Conservation (phyloP, 2,113 vertebrate species). For the Channa argus region DNA sequence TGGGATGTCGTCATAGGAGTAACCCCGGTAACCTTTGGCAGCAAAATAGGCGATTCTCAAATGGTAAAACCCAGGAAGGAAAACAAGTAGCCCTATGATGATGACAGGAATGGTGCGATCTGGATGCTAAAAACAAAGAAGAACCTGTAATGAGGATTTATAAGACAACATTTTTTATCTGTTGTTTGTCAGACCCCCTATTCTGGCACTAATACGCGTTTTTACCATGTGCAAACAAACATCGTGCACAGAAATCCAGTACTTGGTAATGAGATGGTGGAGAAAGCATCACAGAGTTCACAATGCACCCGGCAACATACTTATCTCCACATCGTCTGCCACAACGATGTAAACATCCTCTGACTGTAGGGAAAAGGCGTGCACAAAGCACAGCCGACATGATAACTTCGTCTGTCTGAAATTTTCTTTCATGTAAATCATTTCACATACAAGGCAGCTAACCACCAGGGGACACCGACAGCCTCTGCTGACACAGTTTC, state of each 20-base stretch:
- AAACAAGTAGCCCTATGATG: conserved; percentile 94
- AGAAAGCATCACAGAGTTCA: conserved; percentile 1
- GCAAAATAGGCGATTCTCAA: conserved; percentile 96
- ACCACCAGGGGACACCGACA: conserved; percentile 31
- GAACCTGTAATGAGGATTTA: neutral
- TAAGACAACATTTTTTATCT: neutral
- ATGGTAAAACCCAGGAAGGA: conserved; percentile 97
- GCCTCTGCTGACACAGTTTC: neutral
- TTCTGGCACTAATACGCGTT: neutral
- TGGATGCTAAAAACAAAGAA: conserved; percentile 82
- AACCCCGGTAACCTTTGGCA: conserved; percentile 94
- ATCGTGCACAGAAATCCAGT: neutral
- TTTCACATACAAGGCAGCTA: neutral
- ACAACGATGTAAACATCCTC: neutral
- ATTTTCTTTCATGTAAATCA: conserved; percentile 46
- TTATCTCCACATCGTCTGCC: conserved; percentile 28
- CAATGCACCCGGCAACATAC: conserved; percentile 26
- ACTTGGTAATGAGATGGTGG: neutral
- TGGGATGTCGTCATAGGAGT: conserved; percentile 97
- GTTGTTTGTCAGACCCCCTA: neutral
- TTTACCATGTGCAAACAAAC: conserved; percentile 2
- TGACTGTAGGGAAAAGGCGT: neutral
- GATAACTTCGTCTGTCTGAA: conserved; percentile 44
- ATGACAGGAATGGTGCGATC: conserved; percentile 92
- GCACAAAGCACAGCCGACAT: conserved; percentile 7